Base-by-base conservation (phyloP, 2,888 invertebrate species). In the Scaptodrosophila latifasciaeformis region DNA sequence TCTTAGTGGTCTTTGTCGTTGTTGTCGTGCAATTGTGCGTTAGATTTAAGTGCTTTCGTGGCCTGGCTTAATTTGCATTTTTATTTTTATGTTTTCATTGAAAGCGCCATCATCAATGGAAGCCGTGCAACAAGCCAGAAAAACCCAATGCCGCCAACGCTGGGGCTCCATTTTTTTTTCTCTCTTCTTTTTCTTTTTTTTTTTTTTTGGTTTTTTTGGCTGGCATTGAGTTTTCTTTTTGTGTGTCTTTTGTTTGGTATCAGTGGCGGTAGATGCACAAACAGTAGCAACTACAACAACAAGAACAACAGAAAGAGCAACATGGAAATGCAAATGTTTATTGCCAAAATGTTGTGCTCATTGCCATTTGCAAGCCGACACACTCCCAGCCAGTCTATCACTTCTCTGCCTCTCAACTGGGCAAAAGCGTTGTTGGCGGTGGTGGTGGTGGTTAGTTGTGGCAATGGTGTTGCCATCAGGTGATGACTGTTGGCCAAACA, bases 81-180 rank as follows among this genome's bases (percentile, higher is more conserved):
- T 83, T 83, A 84, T 83, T 83, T 82, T 81, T 82, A 83, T 82
- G 82, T 82, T 83, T 83, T 83, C 84, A 83, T 82, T 79, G 83
- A 81, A 83, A 79, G 71, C 77, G 72, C 74, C 77, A 82, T 70
- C 82, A 81, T 80, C 81, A 81, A 81, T 79, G 81, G 69, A 35
- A 7, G 17, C 37, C 37, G 37, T 13, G 15, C 37, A 17, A 17
- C 35, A 13, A 15, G 10, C 12, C 13, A 10, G 13, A 30, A 31
- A 15, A 45, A 24, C n/a, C 12, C 31, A 27, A 58, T 60, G 67
- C 69, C 67, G 65, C 67, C 49, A 35, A 46, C 42, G 54, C 49
- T 3, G 17, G 21, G 24, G 10, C 17, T 12, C 37, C 42, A 18
- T n/a, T 19, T 37, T 49, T 69, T 60, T 61, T 62, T 68, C 62